Evolutionary conservation across 2,797 vertebrate species (phyloP), one percentile per base, ranked within the genome.

Genomic region (Pseudopleuronectes americanus): DNA sequence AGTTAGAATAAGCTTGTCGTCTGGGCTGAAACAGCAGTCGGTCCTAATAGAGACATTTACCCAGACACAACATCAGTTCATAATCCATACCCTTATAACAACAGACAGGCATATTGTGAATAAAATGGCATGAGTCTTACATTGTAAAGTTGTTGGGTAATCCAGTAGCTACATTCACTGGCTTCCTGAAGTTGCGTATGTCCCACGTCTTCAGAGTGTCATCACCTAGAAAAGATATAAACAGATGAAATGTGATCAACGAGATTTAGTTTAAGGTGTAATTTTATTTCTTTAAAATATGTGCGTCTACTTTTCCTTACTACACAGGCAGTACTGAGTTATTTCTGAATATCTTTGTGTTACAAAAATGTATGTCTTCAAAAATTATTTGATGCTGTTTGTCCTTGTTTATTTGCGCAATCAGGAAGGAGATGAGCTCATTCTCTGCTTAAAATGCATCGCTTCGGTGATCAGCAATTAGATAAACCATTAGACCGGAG

Each of bases 201-300:
- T 99, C 98, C 98, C 98, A 99, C 26, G 90, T 92, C 91, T 99
- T 99, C 70, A 99, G 92, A 41, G 97, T 97, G 89, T 99, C 97
- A 71, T 99, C 98, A 57, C 98, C 98, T 99, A n/a, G 24, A 59
- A 65, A 75, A 10, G 19, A 77, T 36, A 2, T 24, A 68, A n/a
- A 67, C 26, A 63, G 22, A 19, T 69, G 33, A 65, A 69, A 2
- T 33, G 13, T 51, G 59, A 64, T 65, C 22, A 17, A 26, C 55
- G 26, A 56, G 23, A 49, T 61, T 76, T 57, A 70, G 10, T 14
- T n/a, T 16, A 12, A 38, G 4, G 10, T 38, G 36, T 38, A 38
- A 38, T 12, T 38, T 38, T 13, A 12, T 38, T 12, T 38, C 36
- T 13, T 13, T 38, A 13, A 38, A 38, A 12, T 13, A 3, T 38